phyloP scores from a whole-genome alignment of 2,888 invertebrate species.

The Acronicta psi region DNA sequence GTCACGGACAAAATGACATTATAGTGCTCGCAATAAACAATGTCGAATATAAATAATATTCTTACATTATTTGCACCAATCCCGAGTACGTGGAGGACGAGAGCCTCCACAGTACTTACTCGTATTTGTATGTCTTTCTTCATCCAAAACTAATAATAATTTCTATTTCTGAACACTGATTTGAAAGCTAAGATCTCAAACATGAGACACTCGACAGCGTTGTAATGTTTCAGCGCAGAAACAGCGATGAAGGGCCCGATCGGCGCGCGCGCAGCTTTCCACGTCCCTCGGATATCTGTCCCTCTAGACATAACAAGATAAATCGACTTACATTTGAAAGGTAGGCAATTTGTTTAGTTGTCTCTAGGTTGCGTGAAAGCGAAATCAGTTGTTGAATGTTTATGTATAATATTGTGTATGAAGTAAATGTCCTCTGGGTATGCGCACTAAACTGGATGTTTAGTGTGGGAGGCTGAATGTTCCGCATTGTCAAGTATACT shows the following conservation, averaged over 20 bases:
- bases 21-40: no score
- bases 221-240: conserved; percentile 49
- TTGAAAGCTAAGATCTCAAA: conserved; percentile 47
- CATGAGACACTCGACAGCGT: conserved; percentile 47
- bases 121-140: conserved; percentile 24
- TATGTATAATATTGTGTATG: conserved; percentile 51
- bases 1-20: no score
- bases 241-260: conserved; percentile 61
- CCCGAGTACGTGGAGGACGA: no score
- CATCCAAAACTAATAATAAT: conserved; percentile 38
- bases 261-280: conserved; percentile 63
- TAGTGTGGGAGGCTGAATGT: conserved; percentile 34
- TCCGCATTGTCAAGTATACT: conserved; percentile 1
- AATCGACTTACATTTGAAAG: conserved; percentile 77
- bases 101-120: no score
- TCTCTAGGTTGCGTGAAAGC: conserved; percentile 65
- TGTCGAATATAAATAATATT: no score
- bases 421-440: conserved; percentile 36
- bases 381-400: conserved; percentile 60
- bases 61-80: no score
- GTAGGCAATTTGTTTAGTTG: conserved; percentile 78
- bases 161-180: conserved; percentile 41
- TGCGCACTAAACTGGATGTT: conserved; percentile 2
- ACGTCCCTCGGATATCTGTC: conserved; percentile 66
- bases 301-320: conserved; percentile 71